Conservation (phyloP, 2,797 vertebrate genomes). For the Limnodromus scolopaceus region DNA sequence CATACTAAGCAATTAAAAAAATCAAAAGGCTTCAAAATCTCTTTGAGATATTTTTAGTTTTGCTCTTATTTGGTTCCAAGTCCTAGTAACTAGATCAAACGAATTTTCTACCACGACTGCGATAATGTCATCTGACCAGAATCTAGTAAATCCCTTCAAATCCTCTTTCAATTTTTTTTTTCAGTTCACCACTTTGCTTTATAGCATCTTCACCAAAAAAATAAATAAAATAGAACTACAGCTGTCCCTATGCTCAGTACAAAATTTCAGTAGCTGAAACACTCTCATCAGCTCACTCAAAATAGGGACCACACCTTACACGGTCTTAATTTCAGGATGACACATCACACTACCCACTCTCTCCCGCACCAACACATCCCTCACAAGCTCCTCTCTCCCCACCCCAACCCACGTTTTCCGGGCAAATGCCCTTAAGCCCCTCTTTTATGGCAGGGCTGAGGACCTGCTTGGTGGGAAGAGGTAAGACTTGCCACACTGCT, state of each 20-base stretch:
- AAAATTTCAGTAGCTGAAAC: neutral
- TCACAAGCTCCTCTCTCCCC: neutral
- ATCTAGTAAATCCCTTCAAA: neutral
- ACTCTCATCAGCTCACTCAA: rapidly evolving
- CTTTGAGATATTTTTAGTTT: neutral
- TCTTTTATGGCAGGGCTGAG: neutral
- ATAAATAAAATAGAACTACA: neutral
- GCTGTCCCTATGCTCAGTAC: neutral
- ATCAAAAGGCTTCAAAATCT: neutral
- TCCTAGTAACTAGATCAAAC: neutral
- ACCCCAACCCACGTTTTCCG: neutral
- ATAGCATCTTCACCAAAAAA: neutral
- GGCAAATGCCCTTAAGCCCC: neutral
- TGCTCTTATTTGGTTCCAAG: neutral
- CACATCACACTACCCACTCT: neutral
- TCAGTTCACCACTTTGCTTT: neutral
- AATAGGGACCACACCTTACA: neutral
- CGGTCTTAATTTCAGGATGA: neutral
- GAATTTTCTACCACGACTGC: neutral
- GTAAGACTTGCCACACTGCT: neutral
- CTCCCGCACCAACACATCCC: neutral
- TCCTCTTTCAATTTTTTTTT: neutral
- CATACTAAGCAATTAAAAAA: neutral
- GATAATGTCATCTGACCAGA: neutral
- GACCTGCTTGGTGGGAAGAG: neutral